Evolutionary conservation across 1,140 invertebrate genomes (phyloP).

Genomic region (Drosophila neocordata): DNA sequence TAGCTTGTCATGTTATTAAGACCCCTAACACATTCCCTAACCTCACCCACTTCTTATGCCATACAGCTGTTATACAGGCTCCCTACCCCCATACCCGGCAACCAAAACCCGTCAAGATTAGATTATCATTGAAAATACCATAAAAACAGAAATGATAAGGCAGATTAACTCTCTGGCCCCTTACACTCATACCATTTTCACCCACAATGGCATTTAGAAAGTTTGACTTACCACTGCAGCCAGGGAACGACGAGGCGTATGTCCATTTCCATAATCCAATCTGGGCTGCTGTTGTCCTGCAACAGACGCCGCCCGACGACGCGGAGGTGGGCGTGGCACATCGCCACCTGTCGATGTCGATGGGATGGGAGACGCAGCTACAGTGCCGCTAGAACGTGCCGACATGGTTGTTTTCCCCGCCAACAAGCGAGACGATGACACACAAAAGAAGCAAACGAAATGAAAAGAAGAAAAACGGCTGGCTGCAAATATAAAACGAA

Average conservation of each 20-base stretch:
- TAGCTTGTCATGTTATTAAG: background rate
- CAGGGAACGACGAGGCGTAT: slow-evolving; percentile 73
- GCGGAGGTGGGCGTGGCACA: slow-evolving; percentile 72
- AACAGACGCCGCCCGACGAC: slow-evolving; percentile 74
- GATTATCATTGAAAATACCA: slow-evolving; percentile 52
- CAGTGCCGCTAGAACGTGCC: slow-evolving; percentile 58
- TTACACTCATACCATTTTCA: background rate
- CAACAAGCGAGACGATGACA: background rate
- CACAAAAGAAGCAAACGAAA: slow-evolving; percentile 31
- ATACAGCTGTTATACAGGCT: slow-evolving; percentile 33
- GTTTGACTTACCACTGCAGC: slow-evolving; percentile 67
- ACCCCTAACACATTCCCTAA: background rate
- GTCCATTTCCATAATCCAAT: slow-evolving; percentile 63
- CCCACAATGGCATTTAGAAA: too few species aligned
- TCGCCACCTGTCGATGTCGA: slow-evolving; percentile 49
- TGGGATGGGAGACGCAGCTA: slow-evolving; percentile 33
- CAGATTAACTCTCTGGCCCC: slow-evolving; percentile 32
- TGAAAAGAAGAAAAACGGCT: slow-evolving; percentile 15
- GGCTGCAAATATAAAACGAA: slow-evolving; percentile 3
- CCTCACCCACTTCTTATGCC: background rate
- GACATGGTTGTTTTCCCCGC: slow-evolving; percentile 48
- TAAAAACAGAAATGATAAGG: slow-evolving; percentile 44
- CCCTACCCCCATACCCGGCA: background rate
- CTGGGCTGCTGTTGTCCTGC: slow-evolving; percentile 71
- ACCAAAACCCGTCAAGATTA: slow-evolving; percentile 34